Evolutionary conservation across 2,797 vertebrate species (phyloP).

Genomic region (Moxostoma hubbsi): DNA sequence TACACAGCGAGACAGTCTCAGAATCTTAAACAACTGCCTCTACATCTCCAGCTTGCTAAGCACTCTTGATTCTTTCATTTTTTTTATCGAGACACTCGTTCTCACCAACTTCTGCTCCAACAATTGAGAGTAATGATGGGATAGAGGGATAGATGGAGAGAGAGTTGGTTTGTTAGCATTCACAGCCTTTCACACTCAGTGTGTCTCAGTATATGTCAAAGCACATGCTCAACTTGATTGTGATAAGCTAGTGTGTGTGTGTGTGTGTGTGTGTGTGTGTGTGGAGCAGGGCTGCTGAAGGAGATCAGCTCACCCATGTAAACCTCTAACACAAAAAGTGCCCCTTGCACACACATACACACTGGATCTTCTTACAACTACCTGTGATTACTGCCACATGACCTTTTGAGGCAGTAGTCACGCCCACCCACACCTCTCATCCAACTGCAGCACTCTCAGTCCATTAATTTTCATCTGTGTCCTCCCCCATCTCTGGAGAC

Average conservation of each 20-base stretch:
- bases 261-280: conserved; percentile 9
- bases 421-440: conserved; percentile 11
- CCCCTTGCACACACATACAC: neutral
- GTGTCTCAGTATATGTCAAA: neutral
- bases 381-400: conserved; percentile 16
- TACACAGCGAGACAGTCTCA: conserved; percentile 37
- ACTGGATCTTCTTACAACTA: neutral
- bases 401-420: conserved; percentile 15
- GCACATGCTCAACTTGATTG: conserved; percentile 23
- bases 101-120: conserved; percentile 37
- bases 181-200: neutral
- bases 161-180: conserved; percentile 52
- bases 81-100: conserved; percentile 21
- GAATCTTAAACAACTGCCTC: conserved; percentile 55
- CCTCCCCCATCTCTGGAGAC: conserved; percentile 9
- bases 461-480: neutral
- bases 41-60: conserved; percentile 22
- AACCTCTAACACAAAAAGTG: conserved; percentile 22
- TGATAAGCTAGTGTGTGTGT: conserved; percentile 5
- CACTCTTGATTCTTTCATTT: neutral
- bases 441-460: conserved; percentile 25
- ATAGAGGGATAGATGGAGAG: conserved; percentile 32
- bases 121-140: conserved; percentile 53
- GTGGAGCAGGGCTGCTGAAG: neutral
- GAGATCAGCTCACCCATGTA: conserved; percentile 5